Evolutionary conservation across 2,113 vertebrate genomes (phyloP).

Genomic region (Scomber japonicus): DNA sequence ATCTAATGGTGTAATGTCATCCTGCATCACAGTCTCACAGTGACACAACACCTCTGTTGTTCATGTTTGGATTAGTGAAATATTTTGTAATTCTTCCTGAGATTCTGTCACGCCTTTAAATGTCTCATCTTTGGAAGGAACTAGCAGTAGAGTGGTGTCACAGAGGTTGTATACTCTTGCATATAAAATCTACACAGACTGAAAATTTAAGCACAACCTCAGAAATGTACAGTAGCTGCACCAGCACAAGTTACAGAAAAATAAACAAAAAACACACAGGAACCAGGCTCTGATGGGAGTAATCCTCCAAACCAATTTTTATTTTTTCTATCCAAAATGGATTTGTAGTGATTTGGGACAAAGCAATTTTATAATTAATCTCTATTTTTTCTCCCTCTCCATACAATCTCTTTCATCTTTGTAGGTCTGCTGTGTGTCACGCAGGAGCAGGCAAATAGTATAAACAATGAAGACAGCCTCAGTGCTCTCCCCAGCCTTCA

Average conservation of each 20-base stretch:
- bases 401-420: neutral
- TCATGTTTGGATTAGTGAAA: neutral
- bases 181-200: too few relatives aligned
- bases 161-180: neutral
- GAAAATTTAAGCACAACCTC: too few relatives aligned
- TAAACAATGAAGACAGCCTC: neutral
- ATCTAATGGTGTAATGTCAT: neutral
- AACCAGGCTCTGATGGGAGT: too few relatives aligned
- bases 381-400: neutral
- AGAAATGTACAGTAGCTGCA: neutral
- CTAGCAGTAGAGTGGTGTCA: neutral
- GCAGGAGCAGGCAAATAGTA: neutral
- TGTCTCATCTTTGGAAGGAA: too few relatives aligned
- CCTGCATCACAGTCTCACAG: neutral
- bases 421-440: constrained; percentile 14
- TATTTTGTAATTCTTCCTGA: neutral
- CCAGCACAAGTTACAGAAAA: neutral
- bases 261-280: too few relatives aligned
- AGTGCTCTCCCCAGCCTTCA: neutral
- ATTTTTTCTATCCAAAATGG: neutral
- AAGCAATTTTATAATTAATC: constrained; percentile 30
- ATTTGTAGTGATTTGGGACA: neutral
- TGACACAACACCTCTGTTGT: neutral
- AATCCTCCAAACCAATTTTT: neutral
- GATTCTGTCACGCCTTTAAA: too few relatives aligned